A percentile compares a stretch with the other conserved stretches of the same genome.
phyloP scores from a whole-genome alignment of 2,888 invertebrate species.

The Pheosia gnoma region DNA sequence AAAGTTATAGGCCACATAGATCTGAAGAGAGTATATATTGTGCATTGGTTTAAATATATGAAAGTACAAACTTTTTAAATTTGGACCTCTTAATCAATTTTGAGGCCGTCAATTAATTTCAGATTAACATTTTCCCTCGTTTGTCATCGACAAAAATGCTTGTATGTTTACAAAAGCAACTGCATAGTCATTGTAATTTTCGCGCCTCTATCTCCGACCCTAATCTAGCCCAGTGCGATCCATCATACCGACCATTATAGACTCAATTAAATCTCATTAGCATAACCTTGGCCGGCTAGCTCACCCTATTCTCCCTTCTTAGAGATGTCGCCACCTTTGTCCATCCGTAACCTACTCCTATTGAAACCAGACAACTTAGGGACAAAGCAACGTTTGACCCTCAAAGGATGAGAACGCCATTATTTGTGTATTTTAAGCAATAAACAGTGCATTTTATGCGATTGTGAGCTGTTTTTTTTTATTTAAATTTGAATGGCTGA shows the following conservation, averaged over 20 bases:
- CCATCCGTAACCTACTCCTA: slow-evolving; percentile 73
- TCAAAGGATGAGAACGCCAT: slow-evolving; percentile 72
- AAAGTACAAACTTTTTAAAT: too few species aligned
- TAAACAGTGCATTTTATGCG: slow-evolving; percentile 83
- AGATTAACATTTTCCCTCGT: slow-evolving; percentile 24
- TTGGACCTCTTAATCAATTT: neutral
- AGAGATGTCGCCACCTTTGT: slow-evolving; percentile 83
- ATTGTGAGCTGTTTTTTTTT: slow-evolving; percentile 71
- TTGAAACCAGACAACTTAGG: slow-evolving; percentile 75
- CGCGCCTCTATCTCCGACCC: slow-evolving; percentile 60
- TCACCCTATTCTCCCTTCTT: slow-evolving; percentile 63
- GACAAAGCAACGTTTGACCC: slow-evolving; percentile 79
- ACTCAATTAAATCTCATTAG: slow-evolving; percentile 83
- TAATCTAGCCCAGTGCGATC: slow-evolving; percentile 50
- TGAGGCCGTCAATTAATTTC: slow-evolving; percentile 31
- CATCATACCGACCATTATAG: slow-evolving; percentile 79
- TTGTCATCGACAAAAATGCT: slow-evolving; percentile 23
- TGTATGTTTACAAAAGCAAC: slow-evolving; percentile 19
- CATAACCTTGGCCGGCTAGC: slow-evolving; percentile 69
- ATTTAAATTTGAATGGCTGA: slow-evolving; percentile 78
- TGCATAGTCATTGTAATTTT: slow-evolving; percentile 71
- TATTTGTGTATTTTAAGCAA: slow-evolving; percentile 84
- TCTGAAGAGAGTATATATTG: too few species aligned
- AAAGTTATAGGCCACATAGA: too few species aligned
- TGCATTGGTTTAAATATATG: too few species aligned